Base-by-base conservation (phyloP, 2,888 invertebrate genomes). In the Microchrysa polita region DNA sequence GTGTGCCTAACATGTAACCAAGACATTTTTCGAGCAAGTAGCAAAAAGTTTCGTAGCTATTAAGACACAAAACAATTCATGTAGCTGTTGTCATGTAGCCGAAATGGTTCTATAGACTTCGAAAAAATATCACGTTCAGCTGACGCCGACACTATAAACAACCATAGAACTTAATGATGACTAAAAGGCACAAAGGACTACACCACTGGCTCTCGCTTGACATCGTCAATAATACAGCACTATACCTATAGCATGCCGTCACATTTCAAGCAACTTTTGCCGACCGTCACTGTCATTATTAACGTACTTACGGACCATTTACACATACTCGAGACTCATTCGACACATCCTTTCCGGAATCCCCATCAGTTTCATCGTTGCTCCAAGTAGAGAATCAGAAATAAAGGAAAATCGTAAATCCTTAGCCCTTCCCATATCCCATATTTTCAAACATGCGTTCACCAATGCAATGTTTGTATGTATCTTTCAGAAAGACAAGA, bases 81-180 rank as follows among this genome's bases (percentile, higher is more conserved):
- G 27, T 34, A n/a, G n/a, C n/a, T 7, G 27, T 34, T 34, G 27
- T 34, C 27, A 2, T 7, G 27, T 34, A 7, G 27, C 27, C 27
- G 27, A 34, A 34, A 34, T 34, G 16, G 20, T 57, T 57, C 5
- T 5, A 10, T 57, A 10, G 4, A n/a, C 40, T 40, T 12, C 40
- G 18, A 61, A 4, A 44, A 59, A 73, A 71, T 55, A 73, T 71
- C 75, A 75, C 75, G 75, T 75, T 73, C 73, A 75, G 73, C 75
- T 75, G 75, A 75, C 74, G 71, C 72, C n/a, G 23, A 44, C 67
- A 63, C 73, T 65, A n/a, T n/a, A 73, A 75, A 73, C 75, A 72
- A 34, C 63, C 60, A 27, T 48, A 60, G 60, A 48, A 34, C 65
- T 23, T 72, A 71, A 69, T 52, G 55, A 34, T 27, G 53, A 27